phyloP scores from a whole-genome alignment of 2,113 vertebrate species.

The Aegotheles bennettii region DNA sequence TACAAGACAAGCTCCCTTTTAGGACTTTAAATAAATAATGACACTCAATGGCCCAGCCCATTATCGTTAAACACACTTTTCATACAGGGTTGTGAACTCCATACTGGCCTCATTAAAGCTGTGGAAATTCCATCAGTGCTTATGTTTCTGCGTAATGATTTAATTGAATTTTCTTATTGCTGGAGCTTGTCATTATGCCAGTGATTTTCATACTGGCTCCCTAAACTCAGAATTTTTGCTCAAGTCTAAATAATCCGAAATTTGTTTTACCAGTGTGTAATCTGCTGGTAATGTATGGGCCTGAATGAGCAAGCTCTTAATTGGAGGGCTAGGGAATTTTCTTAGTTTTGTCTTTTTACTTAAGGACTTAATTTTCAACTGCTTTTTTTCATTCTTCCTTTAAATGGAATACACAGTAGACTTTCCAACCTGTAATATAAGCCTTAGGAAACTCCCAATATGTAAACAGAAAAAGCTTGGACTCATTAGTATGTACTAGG shows the following conservation, averaged over 20 bases:
- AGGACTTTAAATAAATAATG: constrained; percentile 7
- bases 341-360: constrained; percentile 4
- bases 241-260: constrained; percentile 23
- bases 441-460: neutral
- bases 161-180: constrained; percentile 49
- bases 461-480: neutral
- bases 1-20: neutral
- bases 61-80: constrained; percentile 5
- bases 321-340: neutral
- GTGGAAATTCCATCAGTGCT: constrained; percentile 43
- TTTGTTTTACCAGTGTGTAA: constrained; percentile 3
- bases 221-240: constrained; percentile 16
- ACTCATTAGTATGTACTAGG: constrained; percentile 8
- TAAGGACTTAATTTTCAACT: constrained; percentile 15
- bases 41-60: neutral
- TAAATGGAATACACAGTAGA: neutral
- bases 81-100: neutral
- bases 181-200: constrained; percentile 17
- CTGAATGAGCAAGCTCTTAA: neutral
- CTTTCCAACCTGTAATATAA: neutral
- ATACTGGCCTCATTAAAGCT: constrained; percentile 33
- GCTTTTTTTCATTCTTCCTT: neutral
- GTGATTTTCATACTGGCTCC: constrained; percentile 6
- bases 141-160: constrained; percentile 41
- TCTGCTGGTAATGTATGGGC: neutral